These are phyloP conservation scores for Poeciliopsis presidionis DNA, from an alignment of 2,797 vertebrate genomes.

Conservation along the genomic window DNA sequence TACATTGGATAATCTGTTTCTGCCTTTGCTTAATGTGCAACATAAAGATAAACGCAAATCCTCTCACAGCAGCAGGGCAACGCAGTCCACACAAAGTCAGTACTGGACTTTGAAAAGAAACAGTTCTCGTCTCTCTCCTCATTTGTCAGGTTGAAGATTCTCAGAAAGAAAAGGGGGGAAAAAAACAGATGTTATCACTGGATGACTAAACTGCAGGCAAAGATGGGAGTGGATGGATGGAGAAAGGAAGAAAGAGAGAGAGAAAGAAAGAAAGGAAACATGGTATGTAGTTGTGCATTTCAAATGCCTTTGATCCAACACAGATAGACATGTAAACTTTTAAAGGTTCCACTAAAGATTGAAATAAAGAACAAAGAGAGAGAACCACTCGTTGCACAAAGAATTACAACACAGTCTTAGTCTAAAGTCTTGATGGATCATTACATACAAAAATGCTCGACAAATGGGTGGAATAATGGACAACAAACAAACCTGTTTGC, in stretches of 20 bases:
- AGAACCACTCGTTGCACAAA: neutral
- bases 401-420: neutral
- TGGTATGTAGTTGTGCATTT: neutral
- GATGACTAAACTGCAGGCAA: constrained; percentile 38
- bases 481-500: neutral
- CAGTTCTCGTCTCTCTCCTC: neutral
- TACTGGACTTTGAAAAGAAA: constrained; percentile 18
- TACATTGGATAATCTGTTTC: neutral
- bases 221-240: constrained; percentile 8
- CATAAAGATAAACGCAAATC: constrained; percentile 4
- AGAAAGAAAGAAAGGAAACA: neutral
- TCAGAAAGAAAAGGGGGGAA: constrained; percentile 8
- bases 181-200: constrained; percentile 34
- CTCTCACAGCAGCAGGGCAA: constrained; percentile 1
- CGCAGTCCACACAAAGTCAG: constrained; percentile 10
- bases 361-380: neutral
- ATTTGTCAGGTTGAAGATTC: constrained; percentile 28
- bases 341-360: neutral
- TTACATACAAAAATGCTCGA: neutral
- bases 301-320: neutral
- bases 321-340: neutral
- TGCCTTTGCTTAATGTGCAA: neutral
- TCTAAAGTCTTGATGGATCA: neutral
- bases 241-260: neutral
- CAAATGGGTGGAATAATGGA: neutral